phyloP scores from a whole-genome alignment of 2,797 vertebrate species.

The Gallirallus australis region DNA sequence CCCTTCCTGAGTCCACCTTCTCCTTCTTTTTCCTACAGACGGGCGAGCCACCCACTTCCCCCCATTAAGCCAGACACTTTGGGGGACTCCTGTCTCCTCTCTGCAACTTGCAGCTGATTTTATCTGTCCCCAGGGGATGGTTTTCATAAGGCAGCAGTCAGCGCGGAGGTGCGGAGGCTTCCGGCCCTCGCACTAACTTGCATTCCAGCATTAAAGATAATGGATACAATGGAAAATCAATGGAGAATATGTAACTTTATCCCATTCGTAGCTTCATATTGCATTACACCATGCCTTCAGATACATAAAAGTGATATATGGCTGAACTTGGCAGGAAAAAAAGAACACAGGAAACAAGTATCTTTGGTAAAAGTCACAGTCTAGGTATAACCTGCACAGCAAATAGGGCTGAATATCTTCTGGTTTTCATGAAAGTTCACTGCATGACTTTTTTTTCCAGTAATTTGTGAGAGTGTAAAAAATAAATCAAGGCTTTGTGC shows the following conservation, averaged over 20 bases:
- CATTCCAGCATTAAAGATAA: constrained; percentile 71
- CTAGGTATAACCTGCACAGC: background rate
- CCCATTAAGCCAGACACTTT: background rate
- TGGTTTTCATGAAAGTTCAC: background rate
- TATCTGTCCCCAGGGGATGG: constrained; percentile 46
- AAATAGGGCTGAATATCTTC: background rate
- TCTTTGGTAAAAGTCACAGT: constrained; percentile 18
- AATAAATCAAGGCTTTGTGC: constrained; percentile 49
- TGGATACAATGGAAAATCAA: constrained; percentile 73
- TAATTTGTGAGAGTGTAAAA: constrained; percentile 25
- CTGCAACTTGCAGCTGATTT: constrained; percentile 32
- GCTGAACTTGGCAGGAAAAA: constrained; percentile 29
- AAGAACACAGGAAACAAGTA: constrained; percentile 27
- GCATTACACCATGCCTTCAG: constrained; percentile 55
- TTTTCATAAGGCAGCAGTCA: constrained; percentile 67
- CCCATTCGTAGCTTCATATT: constrained; percentile 59
- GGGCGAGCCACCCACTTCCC: background rate
- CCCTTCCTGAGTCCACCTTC: background rate
- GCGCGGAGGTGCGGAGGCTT: constrained; percentile 63
- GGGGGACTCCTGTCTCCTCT: constrained; percentile 51
- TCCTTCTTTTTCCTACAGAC: background rate
- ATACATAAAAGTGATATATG: constrained; percentile 62
- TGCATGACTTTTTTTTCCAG: constrained; percentile 22
- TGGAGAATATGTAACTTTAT: constrained; percentile 65
- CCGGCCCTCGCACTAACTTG: constrained; percentile 65